Evolutionary conservation across 2,888 invertebrate species (phyloP).

Genomic region (Hirtodrosophila duncani): DNA sequence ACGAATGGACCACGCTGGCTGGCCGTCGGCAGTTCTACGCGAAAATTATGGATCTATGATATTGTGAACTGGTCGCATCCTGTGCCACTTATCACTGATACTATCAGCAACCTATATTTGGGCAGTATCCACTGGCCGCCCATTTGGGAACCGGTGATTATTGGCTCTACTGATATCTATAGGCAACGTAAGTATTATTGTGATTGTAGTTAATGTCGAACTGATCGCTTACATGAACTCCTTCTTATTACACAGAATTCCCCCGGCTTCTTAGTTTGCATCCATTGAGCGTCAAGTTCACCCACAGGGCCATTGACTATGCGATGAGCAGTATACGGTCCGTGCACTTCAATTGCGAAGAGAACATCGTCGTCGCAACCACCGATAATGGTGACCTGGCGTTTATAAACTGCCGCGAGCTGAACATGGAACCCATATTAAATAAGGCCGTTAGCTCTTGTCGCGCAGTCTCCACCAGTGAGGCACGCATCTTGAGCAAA

Average conservation of each 20-base stretch:
- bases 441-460: conserved; percentile 16
- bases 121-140: conserved; percentile 69
- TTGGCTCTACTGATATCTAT: conserved; percentile 54
- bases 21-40: conserved; percentile 43
- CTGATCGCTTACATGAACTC: neutral
- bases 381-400: conserved; percentile 72
- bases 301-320: conserved; percentile 41
- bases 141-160: conserved; percentile 65
- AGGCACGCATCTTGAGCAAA: conserved; percentile 52
- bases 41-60: conserved; percentile 66
- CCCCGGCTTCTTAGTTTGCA: conserved; percentile 40
- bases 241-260: conserved; percentile 17
- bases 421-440: conserved; percentile 42
- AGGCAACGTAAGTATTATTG: conserved; percentile 49
- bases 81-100: conserved; percentile 43
- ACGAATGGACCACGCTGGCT: conserved; percentile 73
- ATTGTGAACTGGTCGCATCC: conserved; percentile 63
- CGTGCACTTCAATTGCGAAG: conserved; percentile 58
- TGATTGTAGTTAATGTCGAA: neutral
- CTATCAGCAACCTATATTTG: conserved; percentile 44
- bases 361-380: conserved; percentile 44
- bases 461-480: conserved; percentile 44
- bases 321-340: conserved; percentile 47
- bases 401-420: conserved; percentile 50
- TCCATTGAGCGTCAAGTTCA: conserved; percentile 47